phyloP scores from a whole-genome alignment of 2,797 vertebrate species.

The Artibeus lituratus region DNA sequence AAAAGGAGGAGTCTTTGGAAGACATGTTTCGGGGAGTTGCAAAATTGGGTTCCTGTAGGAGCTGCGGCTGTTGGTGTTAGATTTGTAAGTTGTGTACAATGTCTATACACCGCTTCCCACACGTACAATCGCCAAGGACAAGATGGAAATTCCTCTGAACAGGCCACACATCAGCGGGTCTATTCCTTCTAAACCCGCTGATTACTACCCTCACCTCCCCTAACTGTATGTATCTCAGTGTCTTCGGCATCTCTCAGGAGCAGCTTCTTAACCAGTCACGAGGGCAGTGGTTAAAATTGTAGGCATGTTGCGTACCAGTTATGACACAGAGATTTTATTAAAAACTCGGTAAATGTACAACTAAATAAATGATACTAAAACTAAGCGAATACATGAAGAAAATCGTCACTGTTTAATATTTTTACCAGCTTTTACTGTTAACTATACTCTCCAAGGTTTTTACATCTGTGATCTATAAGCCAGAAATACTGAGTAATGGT shows the following conservation, averaged over 20 bases:
- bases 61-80: not conserved
- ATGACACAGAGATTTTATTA: not conserved
- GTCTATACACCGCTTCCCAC: not conserved
- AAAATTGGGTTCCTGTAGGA: not conserved
- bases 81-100: not conserved
- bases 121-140: rapidly evolving
- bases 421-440: not conserved
- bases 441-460: not conserved
- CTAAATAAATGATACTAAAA: not conserved
- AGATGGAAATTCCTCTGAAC: not conserved
- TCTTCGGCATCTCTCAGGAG: not conserved
- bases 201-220: too few species aligned
- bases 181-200: rapidly evolving
- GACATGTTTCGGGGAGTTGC: not conserved
- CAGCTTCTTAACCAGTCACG: rapidly evolving
- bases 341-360: not conserved
- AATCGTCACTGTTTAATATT: not conserved
- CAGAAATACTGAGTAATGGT: not conserved
- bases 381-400: not conserved
- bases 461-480: not conserved
- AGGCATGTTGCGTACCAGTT: not conserved
- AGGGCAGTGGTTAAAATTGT: not conserved
- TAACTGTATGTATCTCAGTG: rapidly evolving
- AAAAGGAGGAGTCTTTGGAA: conserved; percentile 31
- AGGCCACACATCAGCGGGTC: rapidly evolving